Base-by-base conservation (phyloP, 1,140 invertebrate genomes). In the Drosophila parvula region DNA sequence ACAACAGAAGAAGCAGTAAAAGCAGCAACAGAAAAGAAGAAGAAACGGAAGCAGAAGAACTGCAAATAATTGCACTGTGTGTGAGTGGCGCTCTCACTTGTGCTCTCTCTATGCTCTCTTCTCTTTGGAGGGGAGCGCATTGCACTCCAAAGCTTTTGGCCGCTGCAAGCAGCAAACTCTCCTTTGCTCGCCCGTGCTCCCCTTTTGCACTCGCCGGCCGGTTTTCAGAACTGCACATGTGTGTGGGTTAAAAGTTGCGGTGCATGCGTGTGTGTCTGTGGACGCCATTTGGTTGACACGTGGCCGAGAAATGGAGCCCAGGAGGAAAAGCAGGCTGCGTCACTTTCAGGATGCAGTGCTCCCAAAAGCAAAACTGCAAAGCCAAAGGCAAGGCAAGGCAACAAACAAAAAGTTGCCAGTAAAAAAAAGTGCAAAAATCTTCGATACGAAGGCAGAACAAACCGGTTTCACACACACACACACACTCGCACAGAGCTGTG, bases 241-340 rank as follows among this genome's bases (percentile, higher is more conserved):
- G 45, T 48, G 11, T 60, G 36, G 63, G 70, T 67, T 30, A 9
- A 38, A 38, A 56, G 27, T 64, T 32, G 41, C 32, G 27, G 28
- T 60, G 60, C 40, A 16, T 40, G 41, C 44, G 47, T 34, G 34
- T 63, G 59, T 61, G 28, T 70, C 65, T 88, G 83, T 80, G 84
- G 84, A 79, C 76, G 84, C 84, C 83, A 89, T 86, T 86, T 82
- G 83, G 71, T 41, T 83, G 79, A 88, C 83, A 86, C 83, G 83
- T 86, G 82, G 82, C 82, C 74, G 75, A 65, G 45, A 44, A 43
- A 56, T 88, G 82, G 82, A 88, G 83, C 73, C 67, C 84, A 88
- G 79, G 30, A 68, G 74, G 48, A 65, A 57, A 61, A 58, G 73
- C 51, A 65, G 41, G 74, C 50, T 50, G 58, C 53, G 44, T 28